Evolutionary conservation across 2,888 invertebrate genomes (phyloP), one percentile per base, ranked within the genome.

Genomic region (Euplexia lucipara): DNA sequence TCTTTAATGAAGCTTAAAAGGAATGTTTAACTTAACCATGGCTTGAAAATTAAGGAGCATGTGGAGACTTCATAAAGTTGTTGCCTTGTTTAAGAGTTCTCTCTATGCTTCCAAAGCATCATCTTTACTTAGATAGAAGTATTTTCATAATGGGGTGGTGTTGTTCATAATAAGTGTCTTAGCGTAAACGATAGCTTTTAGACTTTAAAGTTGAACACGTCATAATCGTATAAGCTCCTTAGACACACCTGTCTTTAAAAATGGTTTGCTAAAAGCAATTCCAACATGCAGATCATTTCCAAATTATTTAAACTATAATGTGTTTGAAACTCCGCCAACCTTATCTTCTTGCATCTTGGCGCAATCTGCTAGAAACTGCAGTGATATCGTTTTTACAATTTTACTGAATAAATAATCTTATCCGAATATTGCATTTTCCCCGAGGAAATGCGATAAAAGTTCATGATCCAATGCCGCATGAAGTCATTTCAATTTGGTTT

Each of bases 401-500:
- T 54, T n/a, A 30, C 14, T 64, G 26, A 49, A 75, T 76, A 53
- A 57, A 57, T 57, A 64, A 64, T 41, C 32, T 34, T 34, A 3
- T 22, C 12, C n/a, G 37, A 52, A 37, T 18, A 45, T 41, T 53
- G 20, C 41, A 12, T 61, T 70, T 70, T 64, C 47, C 52, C 60
- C 14, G n/a, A 48, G 61, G 61, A 71, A 62, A 70, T 66, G 30
- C 41, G 26, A 39, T 42, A 53, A 22, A 52, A 14, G 14, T 48
- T 41, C 44, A 52, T 60, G 41, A 56, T 45, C 67, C 47, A 49
- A 48, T 56, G 48, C 53, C 57, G 45, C 51, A 64, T 70, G 44
- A 54, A 57, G 54, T 52, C 34, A 64, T 63, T 56, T 56, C 48
- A 35, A 54, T 64, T 60, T 59, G 41, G 18, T 71, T 76, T 60